Evolutionary conservation across 2,888 invertebrate genomes (phyloP), one percentile per base, ranked within the genome.

Genomic region (Zygothrica quintamaculata): DNA sequence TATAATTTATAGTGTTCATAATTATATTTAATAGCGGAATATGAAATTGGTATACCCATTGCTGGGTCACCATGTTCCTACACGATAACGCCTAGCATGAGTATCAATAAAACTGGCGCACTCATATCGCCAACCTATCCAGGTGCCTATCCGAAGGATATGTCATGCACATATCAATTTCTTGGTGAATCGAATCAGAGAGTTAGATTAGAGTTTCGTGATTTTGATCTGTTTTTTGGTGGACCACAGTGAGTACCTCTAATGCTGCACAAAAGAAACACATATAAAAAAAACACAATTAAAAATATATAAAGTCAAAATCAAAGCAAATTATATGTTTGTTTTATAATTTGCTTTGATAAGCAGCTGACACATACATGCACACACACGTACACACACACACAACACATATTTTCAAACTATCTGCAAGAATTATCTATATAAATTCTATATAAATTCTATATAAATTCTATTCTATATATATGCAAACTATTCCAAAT

Each of bases 111-210:
- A 89, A 95, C 94, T 72, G 99, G 99, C 52, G 94, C 94, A 89
- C 95, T 99, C 88, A 93, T 98, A 88, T 98, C 99, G 61, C 99
- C 99, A 68, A 99, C 99, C 68, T 99, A 99, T 93, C 99, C 99
- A 67, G 99, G 99, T 80, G 96, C 98, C 88, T 99, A 99, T 93
- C 99, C 99, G 78, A 99, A 99, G 92, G 96, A 98, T 92, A 94
- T 98, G 89, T 93, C 93, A 86, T 99, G 99, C 93, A 95, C 95
- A 92, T 98, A 98, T 92, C 95, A 96, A 92, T 97, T 99, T 92
- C 94, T 96, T 88, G 99, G 99, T 50, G 94, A 94, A 89, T 93
- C 94, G 46, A 96, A 96, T 55, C 98, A 99, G 92, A 93, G 99
- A 89, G 96, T 99, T 84, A 95, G 98, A 74, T 93, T 99, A 84